These are phyloP conservation scores for Lagopus muta DNA, from an alignment of 2,113 vertebrate species.

Conservation along the genomic window DNA sequence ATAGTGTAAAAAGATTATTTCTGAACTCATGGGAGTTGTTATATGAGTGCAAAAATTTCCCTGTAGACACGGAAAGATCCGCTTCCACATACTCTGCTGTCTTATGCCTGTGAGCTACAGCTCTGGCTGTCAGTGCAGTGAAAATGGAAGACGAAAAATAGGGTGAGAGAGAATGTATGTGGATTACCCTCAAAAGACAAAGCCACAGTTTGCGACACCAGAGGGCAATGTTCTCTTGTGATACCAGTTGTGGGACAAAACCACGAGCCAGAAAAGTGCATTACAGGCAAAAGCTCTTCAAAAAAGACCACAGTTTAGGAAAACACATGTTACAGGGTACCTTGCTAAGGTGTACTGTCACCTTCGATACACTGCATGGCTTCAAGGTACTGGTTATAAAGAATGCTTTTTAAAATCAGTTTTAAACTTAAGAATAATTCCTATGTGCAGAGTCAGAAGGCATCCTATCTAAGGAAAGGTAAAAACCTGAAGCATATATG, in stretches of 20 bases:
- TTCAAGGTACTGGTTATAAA: background rate
- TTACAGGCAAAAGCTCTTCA: background rate
- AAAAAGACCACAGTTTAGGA: background rate
- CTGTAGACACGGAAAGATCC: background rate
- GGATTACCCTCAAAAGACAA: background rate
- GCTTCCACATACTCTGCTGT: background rate
- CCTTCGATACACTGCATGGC: background rate
- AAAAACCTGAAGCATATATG: background rate
- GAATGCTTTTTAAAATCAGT: background rate
- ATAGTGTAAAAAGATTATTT: background rate
- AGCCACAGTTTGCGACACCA: conserved; percentile 59
- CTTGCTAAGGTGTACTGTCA: background rate
- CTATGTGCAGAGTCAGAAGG: background rate
- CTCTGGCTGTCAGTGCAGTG: background rate
- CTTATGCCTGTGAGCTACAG: background rate
- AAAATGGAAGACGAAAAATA: background rate
- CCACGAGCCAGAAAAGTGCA: background rate
- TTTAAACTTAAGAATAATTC: background rate
- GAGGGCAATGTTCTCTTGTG: conserved; percentile 72
- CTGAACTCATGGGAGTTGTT: background rate
- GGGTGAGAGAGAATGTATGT: background rate
- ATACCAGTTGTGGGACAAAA: background rate
- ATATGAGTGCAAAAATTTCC: background rate
- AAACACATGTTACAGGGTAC: background rate
- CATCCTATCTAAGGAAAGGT: background rate